Evolutionary conservation across 2,797 vertebrate species (phyloP), one percentile per base, ranked within the genome.

Genomic region (Siniperca undulata): DNA sequence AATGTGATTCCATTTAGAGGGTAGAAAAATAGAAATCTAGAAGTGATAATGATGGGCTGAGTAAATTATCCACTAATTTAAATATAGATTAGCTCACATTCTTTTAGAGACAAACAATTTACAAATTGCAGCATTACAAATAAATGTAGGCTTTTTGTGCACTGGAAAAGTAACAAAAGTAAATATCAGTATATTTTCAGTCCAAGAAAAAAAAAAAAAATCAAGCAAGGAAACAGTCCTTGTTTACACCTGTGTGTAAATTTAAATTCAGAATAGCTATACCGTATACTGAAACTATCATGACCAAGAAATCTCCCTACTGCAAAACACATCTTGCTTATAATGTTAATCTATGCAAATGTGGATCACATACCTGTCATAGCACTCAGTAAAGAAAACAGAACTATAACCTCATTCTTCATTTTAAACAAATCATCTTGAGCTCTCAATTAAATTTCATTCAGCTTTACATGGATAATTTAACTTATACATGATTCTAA

Each of bases 1-100:
- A 88, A 80, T 61, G 66, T 65, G 70, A 90, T 86, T 87, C 9
- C 5, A 61, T 83, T 87, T 38, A 78, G 65, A 89, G 75, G 65
- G 46, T 77, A 90, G 82, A 88, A 92, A 93, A 88, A 87, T 68
- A 88, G 71, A 85, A 88, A 89, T 89, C 78, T 84, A 88, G 66
- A 84, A 82, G 52, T 56, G 24, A 81, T 80, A 53, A 74, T 14
- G 65, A 80, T 44, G 36, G 36, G 42, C 55, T 55, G 27, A 67
- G 59, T 46, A 42, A 67, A 70, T 60, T 74, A 70, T 69, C 6
- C 34, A 80, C 46, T 60, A 27, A 78, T 86, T 88, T 86, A 71
- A 87, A 90, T 76, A 86, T 66, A 80, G 36, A 86, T 71, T 1
- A 79, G 74, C 40, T 82, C 66, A 78, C 19, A 81, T 79, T 74